Conservation (phyloP, 2,797 vertebrate species). For the Synaphobranchus kaupii region DNA sequence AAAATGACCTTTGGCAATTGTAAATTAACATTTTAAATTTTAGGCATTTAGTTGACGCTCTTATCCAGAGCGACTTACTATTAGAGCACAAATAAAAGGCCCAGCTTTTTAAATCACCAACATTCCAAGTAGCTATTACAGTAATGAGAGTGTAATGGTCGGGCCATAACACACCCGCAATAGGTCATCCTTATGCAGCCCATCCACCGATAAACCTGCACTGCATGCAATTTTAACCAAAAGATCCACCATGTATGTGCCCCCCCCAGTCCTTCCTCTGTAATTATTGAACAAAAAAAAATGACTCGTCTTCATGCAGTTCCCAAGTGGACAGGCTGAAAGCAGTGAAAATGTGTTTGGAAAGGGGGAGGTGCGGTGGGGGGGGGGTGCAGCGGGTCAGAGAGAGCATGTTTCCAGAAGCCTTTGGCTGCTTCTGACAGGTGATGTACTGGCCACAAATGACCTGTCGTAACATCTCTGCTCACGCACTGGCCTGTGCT, state of each 20-base stretch:
- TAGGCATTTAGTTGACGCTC: no score
- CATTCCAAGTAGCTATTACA: no score
- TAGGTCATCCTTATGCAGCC: background rate
- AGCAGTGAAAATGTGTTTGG: conserved; percentile 32
- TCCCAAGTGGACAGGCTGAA: background rate
- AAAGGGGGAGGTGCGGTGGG: conserved; percentile 43
- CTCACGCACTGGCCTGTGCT: conserved; percentile 64
- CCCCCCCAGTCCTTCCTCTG: background rate
- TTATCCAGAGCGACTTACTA: no score
- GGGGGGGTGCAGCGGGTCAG: conserved; percentile 63
- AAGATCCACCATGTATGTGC: background rate
- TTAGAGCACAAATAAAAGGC: no score
- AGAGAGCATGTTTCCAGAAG: conserved; percentile 64
- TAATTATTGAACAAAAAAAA: conserved; percentile 6
- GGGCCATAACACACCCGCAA: no score
- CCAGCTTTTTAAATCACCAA: no score
- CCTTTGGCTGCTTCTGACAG: conserved; percentile 68
- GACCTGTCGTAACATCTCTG: conserved; percentile 66
- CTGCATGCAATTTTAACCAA: background rate
- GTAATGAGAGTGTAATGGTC: no score
- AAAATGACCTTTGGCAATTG: background rate
- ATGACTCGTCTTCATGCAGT: background rate
- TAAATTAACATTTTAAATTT: background rate
- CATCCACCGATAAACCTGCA: background rate
- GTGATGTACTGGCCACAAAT: conserved; percentile 64